These are phyloP conservation scores for Eulemur albifrons DNA, from an alignment of 2,797 vertebrate species.

Conservation along the genomic window DNA sequence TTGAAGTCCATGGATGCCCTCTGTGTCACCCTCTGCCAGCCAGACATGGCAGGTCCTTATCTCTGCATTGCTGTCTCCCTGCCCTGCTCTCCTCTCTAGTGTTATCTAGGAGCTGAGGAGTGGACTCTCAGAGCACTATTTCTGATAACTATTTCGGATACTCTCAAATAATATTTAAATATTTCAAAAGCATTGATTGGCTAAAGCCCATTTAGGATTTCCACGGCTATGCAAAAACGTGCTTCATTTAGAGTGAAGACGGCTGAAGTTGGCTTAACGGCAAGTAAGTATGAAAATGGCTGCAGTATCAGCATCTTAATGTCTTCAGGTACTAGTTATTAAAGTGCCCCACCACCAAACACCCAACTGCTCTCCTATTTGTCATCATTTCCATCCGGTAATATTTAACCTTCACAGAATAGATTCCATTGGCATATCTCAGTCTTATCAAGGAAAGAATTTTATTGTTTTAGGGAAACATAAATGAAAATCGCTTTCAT, in stretches of 20 bases:
- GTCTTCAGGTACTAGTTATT: not conserved
- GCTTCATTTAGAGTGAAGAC: not conserved
- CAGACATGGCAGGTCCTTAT: not conserved
- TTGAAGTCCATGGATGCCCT: not conserved
- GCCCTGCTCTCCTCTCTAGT: not conserved
- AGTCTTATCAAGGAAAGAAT: not conserved
- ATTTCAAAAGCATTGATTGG: not conserved
- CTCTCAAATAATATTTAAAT: not conserved
- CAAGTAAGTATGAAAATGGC: too few relatives aligned
- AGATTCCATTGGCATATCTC: not conserved
- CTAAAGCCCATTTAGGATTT: not conserved
- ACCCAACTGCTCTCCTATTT: not conserved
- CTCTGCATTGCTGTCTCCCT: not conserved
- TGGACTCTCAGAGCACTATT: not conserved
- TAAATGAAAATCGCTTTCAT: not conserved
- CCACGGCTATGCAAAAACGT: not conserved
- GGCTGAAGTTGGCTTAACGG: not conserved
- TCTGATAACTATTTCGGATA: not conserved
- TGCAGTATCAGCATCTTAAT: not conserved
- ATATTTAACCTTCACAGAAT: not conserved
- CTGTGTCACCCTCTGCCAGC: not conserved
- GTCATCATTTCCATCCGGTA: not conserved
- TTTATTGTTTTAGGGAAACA: constrained; percentile 7
- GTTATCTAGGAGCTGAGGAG: not conserved
- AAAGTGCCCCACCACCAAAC: not conserved